Conservation (phyloP, 1,140 invertebrate species). For the Brachionus calyciflorus region DNA sequence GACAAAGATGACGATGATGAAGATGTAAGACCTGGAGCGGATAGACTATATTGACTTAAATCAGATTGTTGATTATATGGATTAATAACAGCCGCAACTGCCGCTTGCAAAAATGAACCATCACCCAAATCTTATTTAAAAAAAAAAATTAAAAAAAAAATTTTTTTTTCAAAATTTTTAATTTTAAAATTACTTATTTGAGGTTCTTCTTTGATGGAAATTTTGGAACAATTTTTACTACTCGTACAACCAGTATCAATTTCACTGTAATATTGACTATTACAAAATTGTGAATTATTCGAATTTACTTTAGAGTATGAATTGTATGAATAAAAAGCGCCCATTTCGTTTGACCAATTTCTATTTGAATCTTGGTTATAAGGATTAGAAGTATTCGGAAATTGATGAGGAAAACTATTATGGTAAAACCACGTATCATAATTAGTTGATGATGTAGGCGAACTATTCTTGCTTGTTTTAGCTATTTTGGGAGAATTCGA, state of each 20-base stretch:
- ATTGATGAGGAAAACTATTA: not conserved
- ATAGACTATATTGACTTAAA: conserved; percentile 7
- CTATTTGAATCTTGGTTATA: not conserved
- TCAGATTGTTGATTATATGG: conserved; percentile 1
- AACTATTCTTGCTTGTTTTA: conserved; percentile 7
- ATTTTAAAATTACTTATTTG: conserved; percentile 30
- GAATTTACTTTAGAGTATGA: not conserved
- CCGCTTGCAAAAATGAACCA: conserved; percentile 24
- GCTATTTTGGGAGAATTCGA: conserved; percentile 16
- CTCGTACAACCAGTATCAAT: not conserved
- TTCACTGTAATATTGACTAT: not conserved
- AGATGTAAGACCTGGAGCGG: not conserved
- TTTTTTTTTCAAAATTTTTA: not conserved
- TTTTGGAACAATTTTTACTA: not conserved
- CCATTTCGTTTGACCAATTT: not conserved
- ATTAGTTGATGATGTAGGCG: not conserved
- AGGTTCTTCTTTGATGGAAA: conserved; percentile 14
- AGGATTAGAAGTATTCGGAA: not conserved
- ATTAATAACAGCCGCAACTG: conserved; percentile 14
- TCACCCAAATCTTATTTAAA: not conserved
- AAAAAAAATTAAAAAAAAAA: not conserved
- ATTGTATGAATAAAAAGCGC: not conserved
- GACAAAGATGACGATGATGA: conserved; percentile 21
- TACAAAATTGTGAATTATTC: not conserved
- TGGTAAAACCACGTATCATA: conserved; percentile 20